phyloP scores from a whole-genome alignment of 2,888 invertebrate genomes.

The Phyllotreta cruciferae region DNA sequence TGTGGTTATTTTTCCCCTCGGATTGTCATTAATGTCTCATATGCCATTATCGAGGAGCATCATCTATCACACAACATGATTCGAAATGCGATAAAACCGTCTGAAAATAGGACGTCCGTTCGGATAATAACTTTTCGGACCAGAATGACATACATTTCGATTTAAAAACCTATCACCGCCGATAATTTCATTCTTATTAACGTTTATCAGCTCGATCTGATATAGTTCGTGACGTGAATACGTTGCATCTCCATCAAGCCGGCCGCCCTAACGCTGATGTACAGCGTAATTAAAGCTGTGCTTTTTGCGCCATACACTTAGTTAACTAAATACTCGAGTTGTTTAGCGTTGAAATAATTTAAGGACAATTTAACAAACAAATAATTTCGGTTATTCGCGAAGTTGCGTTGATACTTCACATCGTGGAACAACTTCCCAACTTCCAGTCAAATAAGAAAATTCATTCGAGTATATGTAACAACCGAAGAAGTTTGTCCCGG shows the following conservation, averaged over 20 bases:
- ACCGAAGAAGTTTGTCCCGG: conserved; percentile 3
- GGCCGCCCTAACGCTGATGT: no score
- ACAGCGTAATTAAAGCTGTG: no score
- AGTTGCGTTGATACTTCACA: background rate
- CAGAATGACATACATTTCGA: conserved; percentile 36
- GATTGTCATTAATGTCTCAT: background rate
- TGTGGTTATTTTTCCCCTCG: no score
- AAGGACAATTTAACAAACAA: no score
- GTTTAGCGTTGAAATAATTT: no score
- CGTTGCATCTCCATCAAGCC: no score
- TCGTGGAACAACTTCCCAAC: no score
- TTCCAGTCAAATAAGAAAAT: conserved; percentile 8
- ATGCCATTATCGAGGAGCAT: background rate
- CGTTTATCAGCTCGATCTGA: conserved; percentile 46
- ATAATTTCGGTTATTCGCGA: no score
- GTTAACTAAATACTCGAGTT: no score
- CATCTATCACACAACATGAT: conserved; percentile 25
- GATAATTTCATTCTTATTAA: conserved; percentile 54
- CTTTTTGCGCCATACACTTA: no score
- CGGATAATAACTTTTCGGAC: conserved; percentile 34
- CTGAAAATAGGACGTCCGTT: conserved; percentile 26
- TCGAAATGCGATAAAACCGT: conserved; percentile 30
- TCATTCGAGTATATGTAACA: conserved; percentile 12
- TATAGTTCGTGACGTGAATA: no score
- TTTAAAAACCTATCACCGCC: conserved; percentile 54